Percentiles rank a stretch among this genome's conserved stretches.
Evolutionary conservation across 2,797 vertebrate species (phyloP).

Genomic region (Tinamus major): DNA sequence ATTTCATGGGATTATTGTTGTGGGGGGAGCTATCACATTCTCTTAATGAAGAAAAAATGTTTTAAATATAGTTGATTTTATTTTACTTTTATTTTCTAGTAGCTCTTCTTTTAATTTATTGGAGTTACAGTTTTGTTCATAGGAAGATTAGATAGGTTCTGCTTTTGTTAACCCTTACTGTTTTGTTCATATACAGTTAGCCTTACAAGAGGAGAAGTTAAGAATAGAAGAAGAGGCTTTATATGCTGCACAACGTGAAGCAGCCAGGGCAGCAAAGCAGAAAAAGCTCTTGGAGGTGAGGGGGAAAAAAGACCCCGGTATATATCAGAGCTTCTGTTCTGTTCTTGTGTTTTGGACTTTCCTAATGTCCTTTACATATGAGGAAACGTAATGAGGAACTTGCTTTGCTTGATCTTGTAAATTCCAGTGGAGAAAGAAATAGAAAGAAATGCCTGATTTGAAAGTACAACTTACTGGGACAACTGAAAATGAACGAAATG

Average conservation of each 20-base stretch:
- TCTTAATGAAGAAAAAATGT: background rate
- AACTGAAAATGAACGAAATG: slow-evolving; percentile 11
- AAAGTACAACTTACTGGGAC: background rate
- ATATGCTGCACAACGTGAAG: slow-evolving; percentile 94
- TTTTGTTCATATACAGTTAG: slow-evolving; percentile 97
- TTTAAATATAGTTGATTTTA: background rate
- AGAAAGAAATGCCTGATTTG: background rate
- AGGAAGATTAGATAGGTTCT: slow-evolving; percentile 87
- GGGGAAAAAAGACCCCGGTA: slow-evolving; percentile 82
- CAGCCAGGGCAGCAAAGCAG: slow-evolving; percentile 94
- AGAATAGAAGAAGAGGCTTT: slow-evolving; percentile 99
- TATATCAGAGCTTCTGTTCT: slow-evolving; percentile 72
- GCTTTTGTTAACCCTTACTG: slow-evolving; percentile 87
- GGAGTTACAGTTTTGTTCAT: slow-evolving; percentile 37
- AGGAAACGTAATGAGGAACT: background rate
- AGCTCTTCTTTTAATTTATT: slow-evolving; percentile 68
- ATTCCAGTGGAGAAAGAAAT: background rate
- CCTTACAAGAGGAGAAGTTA: slow-evolving; percentile 99
- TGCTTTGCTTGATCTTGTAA: background rate
- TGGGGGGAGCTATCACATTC: slow-evolving; percentile 3
- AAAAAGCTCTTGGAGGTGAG: slow-evolving; percentile 97
- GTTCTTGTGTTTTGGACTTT: slow-evolving; percentile 35
- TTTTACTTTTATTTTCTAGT: slow-evolving; percentile 53
- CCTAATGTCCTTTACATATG: background rate
- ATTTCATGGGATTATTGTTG: slow-evolving; percentile 8